Conservation (phyloP, 1,140 invertebrate genomes). For the Neodiprion pinetum region DNA sequence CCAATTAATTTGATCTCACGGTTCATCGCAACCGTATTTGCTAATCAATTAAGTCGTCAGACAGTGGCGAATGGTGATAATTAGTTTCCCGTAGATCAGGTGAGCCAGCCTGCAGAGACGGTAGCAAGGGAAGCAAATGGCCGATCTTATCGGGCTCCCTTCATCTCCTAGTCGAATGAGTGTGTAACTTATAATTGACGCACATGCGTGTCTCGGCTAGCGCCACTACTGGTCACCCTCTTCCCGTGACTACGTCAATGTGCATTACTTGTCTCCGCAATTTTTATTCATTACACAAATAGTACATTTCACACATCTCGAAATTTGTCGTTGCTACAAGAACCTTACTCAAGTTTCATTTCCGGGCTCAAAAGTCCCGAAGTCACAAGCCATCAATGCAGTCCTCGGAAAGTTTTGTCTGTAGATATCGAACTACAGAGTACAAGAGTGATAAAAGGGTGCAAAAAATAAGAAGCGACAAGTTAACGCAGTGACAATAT, state of each 20-base stretch:
- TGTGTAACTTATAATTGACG: background rate
- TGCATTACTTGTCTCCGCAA: background rate
- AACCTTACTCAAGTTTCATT: too few species aligned
- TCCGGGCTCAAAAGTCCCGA: too few species aligned
- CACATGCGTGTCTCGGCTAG: background rate
- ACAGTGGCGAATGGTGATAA: background rate
- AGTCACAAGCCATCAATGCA: too few species aligned
- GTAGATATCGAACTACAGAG: too few species aligned
- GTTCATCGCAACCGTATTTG: background rate
- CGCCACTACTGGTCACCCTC: background rate
- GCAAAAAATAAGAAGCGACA: background rate
- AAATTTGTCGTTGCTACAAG: too few species aligned
- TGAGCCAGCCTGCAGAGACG: background rate
- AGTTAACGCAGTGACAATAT: background rate
- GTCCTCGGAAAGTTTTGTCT: too few species aligned
- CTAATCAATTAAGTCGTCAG: background rate
- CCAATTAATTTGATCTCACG: background rate
- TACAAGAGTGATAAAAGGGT: too few species aligned
- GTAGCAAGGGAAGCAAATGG: background rate
- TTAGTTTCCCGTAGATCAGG: background rate
- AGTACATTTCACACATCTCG: too few species aligned
- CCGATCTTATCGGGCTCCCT: slow-evolving; percentile 3
- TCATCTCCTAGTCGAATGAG: background rate
- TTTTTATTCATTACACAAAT: background rate
- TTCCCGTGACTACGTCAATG: background rate